These are phyloP conservation scores for Drosophila ezoana DNA, from an alignment of 2,888 invertebrate species.

Conservation along the genomic window DNA sequence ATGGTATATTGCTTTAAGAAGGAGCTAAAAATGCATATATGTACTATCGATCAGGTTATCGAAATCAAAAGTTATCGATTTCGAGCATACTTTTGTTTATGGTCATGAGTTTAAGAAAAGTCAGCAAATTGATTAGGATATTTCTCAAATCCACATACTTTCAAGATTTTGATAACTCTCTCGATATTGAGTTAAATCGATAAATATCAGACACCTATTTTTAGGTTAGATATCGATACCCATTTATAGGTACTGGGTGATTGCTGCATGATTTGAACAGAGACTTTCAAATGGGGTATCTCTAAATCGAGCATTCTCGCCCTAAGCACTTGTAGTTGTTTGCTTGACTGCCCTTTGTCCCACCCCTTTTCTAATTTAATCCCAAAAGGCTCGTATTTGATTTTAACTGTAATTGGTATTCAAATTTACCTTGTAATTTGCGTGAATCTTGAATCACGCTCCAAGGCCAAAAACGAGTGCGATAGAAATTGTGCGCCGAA, in stretches of 20 bases:
- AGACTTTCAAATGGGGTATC: not conserved
- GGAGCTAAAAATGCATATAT: no score
- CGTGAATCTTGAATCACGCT: slow-evolving; percentile 86
- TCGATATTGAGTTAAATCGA: not conserved
- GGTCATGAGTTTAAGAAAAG: not conserved
- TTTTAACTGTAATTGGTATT: slow-evolving; percentile 15
- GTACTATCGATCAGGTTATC: no score
- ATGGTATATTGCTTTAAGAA: no score
- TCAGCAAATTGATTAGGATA: no score
- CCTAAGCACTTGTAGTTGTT: not conserved
- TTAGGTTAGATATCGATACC: not conserved
- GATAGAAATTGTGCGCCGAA: slow-evolving; percentile 88
- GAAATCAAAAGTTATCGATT: no score
- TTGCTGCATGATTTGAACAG: not conserved
- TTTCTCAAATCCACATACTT: no score
- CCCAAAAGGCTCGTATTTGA: not conserved
- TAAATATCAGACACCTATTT: not conserved
- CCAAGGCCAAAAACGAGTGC: slow-evolving; percentile 87
- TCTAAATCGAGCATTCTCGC: not conserved
- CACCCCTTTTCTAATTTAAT: not conserved
- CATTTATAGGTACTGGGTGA: not conserved
- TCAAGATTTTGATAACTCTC: not conserved
- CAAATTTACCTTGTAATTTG: slow-evolving; percentile 86
- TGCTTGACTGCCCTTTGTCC: not conserved
- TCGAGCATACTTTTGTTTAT: not conserved